A percentile compares a stretch with the other conserved stretches of the same genome.
phyloP scores from a whole-genome alignment of 2,888 invertebrate genomes.

The Pinctada fucata region DNA sequence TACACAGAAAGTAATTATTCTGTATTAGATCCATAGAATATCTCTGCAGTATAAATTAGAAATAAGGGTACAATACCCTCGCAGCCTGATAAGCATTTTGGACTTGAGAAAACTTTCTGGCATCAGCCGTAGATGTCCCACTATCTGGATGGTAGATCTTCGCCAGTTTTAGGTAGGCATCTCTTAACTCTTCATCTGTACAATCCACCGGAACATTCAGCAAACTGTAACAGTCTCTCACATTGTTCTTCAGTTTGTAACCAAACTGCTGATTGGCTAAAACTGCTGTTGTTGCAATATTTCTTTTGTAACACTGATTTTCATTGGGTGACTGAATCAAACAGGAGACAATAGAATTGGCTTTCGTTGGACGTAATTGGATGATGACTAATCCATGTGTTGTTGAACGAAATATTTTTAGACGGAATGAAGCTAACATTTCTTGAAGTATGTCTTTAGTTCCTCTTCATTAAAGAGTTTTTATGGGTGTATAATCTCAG shows the following conservation, averaged over 20 bases:
- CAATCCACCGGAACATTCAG: conserved; percentile 84
- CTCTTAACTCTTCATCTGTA: conserved; percentile 85
- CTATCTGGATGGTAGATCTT: conserved; percentile 92
- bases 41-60: no score
- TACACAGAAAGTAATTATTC: no score
- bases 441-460: no score
- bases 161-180: conserved; percentile 86
- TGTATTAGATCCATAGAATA: no score
- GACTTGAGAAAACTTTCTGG: conserved; percentile 83
- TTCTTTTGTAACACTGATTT: not conserved
- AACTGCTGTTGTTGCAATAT: not conserved
- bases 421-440: no score
- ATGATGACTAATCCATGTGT: no score
- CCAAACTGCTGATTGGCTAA: conserved; percentile 26
- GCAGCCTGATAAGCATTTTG: conserved; percentile 87
- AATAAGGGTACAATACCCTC: conserved; percentile 77
- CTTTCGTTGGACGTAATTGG: no score
- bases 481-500: no score
- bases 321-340: no score
- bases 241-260: conserved; percentile 48
- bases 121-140: conserved; percentile 83
- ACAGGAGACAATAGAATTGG: no score
- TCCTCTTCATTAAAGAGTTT: no score
- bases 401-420: no score
- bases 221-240: conserved; percentile 81